Evolutionary conservation across 2,888 invertebrate genomes (phyloP).

Genomic region (Bhutanitis thaidina): DNA sequence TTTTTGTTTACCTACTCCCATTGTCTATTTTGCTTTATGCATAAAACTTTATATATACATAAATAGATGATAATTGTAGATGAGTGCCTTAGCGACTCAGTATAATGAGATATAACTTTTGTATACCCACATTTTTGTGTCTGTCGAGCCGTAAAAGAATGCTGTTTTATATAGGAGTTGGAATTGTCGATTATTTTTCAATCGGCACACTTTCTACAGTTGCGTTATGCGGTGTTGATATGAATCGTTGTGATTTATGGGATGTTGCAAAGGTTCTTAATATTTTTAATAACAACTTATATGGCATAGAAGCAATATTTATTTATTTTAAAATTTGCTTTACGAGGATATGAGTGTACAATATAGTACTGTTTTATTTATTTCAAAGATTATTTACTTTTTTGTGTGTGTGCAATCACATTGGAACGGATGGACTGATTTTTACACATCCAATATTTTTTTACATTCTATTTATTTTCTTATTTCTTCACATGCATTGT

Average conservation of each 20-base stretch:
- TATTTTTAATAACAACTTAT: slow-evolving; percentile 43
- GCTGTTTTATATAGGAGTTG: slow-evolving; percentile 8
- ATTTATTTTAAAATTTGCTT: slow-evolving; percentile 27
- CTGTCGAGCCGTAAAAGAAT: slow-evolving; percentile 11
- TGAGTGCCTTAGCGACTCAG: slow-evolving; percentile 79
- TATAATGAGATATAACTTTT: slow-evolving; percentile 59
- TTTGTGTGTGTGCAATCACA: slow-evolving; percentile 63
- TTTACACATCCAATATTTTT: slow-evolving; percentile 56
- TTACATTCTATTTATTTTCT: slow-evolving; percentile 37
- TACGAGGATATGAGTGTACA: slow-evolving; percentile 38
- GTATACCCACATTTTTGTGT: slow-evolving; percentile 46
- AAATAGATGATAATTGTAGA: slow-evolving; percentile 60
- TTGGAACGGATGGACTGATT: slow-evolving; percentile 70
- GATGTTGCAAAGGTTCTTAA: slow-evolving; percentile 39
- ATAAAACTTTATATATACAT: slow-evolving; percentile 57
- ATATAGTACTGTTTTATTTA: slow-evolving; percentile 49
- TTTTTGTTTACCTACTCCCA: slow-evolving; percentile 34
- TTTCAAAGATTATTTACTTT: slow-evolving; percentile 37
- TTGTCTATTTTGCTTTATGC: slow-evolving; percentile 52
- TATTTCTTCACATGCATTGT: slow-evolving; percentile 35
- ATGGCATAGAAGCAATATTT: slow-evolving; percentile 41
- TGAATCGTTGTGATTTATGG: slow-evolving; percentile 30
- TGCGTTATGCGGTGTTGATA: slow-evolving; percentile 23
- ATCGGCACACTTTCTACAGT: not conserved
- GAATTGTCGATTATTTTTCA: not conserved